Percentiles rank a stretch among this genome's conserved stretches.
phyloP scores from a whole-genome alignment of 2,797 vertebrate species.

The Tiaroga cobitis region DNA sequence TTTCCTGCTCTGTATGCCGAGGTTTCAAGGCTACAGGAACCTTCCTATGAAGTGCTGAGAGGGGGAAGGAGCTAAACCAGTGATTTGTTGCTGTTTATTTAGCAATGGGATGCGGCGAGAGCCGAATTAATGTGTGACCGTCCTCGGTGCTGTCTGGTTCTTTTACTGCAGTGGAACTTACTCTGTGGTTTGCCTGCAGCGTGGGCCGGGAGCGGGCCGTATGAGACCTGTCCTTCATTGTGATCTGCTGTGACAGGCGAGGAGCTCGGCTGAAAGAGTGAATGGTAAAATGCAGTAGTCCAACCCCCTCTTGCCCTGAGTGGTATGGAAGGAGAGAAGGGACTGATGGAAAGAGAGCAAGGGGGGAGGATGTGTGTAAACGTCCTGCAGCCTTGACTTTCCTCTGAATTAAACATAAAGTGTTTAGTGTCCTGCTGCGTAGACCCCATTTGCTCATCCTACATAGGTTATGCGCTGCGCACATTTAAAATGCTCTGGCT shows the following conservation, averaged over 20 bases:
- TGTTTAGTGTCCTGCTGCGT: slow-evolving; percentile 59
- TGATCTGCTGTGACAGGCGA: slow-evolving; percentile 54
- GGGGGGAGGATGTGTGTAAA: slow-evolving; percentile 35
- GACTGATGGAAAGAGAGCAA: slow-evolving; percentile 24
- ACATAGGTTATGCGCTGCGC: slow-evolving; percentile 33
- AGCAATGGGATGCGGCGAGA: slow-evolving; percentile 5
- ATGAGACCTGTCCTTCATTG: slow-evolving; percentile 57
- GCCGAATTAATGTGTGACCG: slow-evolving; percentile 17
- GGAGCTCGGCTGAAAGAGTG: slow-evolving; percentile 41
- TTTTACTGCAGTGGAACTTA: slow-evolving; percentile 12
- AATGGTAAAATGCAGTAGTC: slow-evolving; percentile 47
- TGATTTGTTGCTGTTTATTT: slow-evolving; percentile 49
- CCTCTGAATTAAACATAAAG: slow-evolving; percentile 64
- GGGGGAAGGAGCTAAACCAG: slow-evolving; percentile 6
- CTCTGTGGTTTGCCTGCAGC: slow-evolving; percentile 18
- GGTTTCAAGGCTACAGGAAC: slow-evolving; percentile 43
- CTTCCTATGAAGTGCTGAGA: slow-evolving; percentile 1
- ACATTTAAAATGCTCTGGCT: slow-evolving; percentile 41
- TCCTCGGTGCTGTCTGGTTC: slow-evolving; percentile 18
- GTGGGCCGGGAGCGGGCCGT: slow-evolving; percentile 19
- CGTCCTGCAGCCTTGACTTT: slow-evolving; percentile 59
- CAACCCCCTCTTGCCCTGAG: slow-evolving; percentile 39
- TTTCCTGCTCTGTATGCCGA: slow-evolving; percentile 4
- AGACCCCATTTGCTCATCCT: slow-evolving; percentile 59
- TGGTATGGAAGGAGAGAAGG: slow-evolving; percentile 35